A percentile compares a stretch with the other conserved stretches of the same genome.
Evolutionary conservation across 2,113 vertebrate genomes (phyloP).

Genomic region (Meriones unguiculatus): DNA sequence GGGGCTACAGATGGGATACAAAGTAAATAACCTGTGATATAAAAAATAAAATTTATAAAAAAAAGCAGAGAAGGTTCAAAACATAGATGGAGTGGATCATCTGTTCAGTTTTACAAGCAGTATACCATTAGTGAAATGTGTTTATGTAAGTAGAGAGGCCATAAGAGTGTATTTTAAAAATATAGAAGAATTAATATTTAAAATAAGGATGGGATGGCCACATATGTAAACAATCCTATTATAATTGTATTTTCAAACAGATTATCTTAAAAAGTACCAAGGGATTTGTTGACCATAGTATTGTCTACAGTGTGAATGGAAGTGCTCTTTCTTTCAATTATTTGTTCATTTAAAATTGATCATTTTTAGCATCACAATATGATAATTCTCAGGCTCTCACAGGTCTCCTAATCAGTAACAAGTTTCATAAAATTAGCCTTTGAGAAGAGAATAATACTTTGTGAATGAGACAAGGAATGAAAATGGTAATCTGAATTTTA

Average conservation of each 20-base stretch:
- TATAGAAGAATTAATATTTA: not conserved
- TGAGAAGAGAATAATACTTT: not conserved
- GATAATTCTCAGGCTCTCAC: conserved; percentile 20
- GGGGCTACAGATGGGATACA: too few relatives aligned
- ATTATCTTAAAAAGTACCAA: conserved; percentile 4
- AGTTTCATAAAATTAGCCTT: conserved; percentile 33
- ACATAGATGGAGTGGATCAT: not conserved
- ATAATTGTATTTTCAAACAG: not conserved
- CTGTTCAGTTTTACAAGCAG: not conserved
- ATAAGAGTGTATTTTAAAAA: not conserved
- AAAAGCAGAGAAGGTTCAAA: not conserved
- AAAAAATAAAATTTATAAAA: not conserved
- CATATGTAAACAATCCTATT: not conserved
- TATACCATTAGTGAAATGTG: too few relatives aligned
- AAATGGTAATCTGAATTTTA: not conserved
- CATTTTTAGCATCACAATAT: conserved; percentile 37
- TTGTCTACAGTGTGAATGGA: not conserved
- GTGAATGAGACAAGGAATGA: conserved; percentile 12
- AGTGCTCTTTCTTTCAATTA: not conserved
- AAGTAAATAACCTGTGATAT: too few relatives aligned
- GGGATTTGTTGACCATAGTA: not conserved
- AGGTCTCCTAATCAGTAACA: not conserved
- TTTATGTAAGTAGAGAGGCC: accelerated
- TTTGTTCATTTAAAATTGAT: conserved; percentile 47
- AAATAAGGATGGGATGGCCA: not conserved